phyloP scores from a whole-genome alignment of 2,113 vertebrate species.

The Riparia riparia region DNA sequence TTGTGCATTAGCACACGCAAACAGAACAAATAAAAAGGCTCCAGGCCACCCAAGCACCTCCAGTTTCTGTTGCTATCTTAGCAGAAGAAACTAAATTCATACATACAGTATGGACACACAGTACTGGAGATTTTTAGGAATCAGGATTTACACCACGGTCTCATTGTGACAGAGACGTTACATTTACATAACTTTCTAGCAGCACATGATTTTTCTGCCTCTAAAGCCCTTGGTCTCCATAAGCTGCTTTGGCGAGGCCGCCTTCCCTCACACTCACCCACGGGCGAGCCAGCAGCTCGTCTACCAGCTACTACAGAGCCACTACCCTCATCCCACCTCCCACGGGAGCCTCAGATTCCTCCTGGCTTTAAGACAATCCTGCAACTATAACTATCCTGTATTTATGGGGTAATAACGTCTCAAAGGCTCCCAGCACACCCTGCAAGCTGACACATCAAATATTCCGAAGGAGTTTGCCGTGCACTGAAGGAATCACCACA shows the following conservation, averaged over 20 bases:
- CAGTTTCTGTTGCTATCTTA: not conserved
- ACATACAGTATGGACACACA: accelerated
- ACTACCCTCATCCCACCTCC: conserved; percentile 50
- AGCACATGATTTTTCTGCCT: not conserved
- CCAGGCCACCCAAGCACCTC: not conserved
- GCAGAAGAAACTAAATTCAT: not conserved
- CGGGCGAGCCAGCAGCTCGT: not conserved
- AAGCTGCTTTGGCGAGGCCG: conserved; percentile 19
- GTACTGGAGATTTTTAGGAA: not conserved
- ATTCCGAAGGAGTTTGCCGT: not conserved
- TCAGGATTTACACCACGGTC: accelerated
- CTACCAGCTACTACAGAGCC: conserved; percentile 40
- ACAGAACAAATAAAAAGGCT: not conserved
- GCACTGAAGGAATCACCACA: not conserved
- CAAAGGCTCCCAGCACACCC: not conserved
- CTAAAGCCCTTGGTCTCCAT: not conserved
- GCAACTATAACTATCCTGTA: conserved; percentile 2
- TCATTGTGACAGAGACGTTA: not conserved
- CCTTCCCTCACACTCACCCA: conserved; percentile 41
- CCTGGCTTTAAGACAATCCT: not conserved
- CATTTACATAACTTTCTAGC: not conserved
- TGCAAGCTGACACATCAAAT: not conserved
- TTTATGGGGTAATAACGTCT: not conserved
- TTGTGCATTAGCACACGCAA: not conserved
- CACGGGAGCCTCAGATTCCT: not conserved